phyloP scores from a whole-genome alignment of 2,888 invertebrate genomes.

The Microctonus aethiopoides region DNA sequence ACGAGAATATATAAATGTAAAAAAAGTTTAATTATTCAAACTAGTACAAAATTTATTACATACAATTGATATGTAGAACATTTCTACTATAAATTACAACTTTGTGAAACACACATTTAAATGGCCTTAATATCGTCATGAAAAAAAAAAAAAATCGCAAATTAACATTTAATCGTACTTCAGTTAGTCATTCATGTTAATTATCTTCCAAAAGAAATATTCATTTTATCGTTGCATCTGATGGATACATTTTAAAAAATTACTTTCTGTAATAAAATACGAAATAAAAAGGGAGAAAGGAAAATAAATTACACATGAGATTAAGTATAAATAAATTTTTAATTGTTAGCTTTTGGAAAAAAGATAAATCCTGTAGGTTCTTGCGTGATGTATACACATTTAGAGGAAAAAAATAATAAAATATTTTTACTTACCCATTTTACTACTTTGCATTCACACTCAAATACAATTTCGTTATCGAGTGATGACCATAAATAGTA shows the following conservation, averaged over 20 bases:
- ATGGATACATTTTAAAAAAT: neutral
- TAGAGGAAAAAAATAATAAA: constrained; percentile 5
- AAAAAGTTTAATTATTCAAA: constrained; percentile 14
- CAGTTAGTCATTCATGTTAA: neutral
- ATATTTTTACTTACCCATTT: constrained; percentile 27
- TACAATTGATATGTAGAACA: constrained; percentile 22
- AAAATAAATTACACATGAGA: constrained; percentile 19
- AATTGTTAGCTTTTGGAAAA: neutral
- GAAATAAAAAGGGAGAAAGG: neutral
- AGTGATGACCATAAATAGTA: neutral
- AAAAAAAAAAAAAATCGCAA: neutral
- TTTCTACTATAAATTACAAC: constrained; percentile 15
- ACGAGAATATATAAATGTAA: constrained; percentile 1
- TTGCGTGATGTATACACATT: constrained; percentile 8
- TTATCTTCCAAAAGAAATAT: neutral
- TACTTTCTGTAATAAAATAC: constrained; percentile 24
- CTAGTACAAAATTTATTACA: constrained; percentile 39
- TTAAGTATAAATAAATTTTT: constrained; percentile 5
- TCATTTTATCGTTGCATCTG: neutral
- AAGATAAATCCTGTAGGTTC: constrained; percentile 7
- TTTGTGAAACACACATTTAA: constrained; percentile 11
- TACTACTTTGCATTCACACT: neutral
- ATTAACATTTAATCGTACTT: neutral
- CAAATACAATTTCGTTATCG: no score
- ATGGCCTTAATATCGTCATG: constrained; percentile 31